Base-by-base conservation (phyloP, 2,888 invertebrate genomes). In the Ormyrus nitidulus region DNA sequence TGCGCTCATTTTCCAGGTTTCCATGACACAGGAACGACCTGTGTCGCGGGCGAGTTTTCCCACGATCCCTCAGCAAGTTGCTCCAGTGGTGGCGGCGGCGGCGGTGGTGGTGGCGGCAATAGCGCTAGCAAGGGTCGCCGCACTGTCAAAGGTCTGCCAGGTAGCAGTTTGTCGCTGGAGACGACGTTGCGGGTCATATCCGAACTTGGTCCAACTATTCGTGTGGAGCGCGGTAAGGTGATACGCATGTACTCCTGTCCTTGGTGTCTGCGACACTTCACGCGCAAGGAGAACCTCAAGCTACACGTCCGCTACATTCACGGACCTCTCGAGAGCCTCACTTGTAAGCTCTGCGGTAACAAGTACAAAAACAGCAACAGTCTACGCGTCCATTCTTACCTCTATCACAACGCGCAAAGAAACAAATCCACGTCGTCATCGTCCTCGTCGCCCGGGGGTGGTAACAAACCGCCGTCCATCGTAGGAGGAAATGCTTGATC, bases 241-340 rank as follows among this genome's bases (percentile, higher is more conserved):
- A 87, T 90, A 78, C 87, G 89, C 61, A 89, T 89, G 90, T 90
- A 89, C 77, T 89, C 90, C 44, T 90, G 90, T 80, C 90, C 90
- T 5, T 90, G 90, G 90, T 90, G 90, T 77, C 83, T 90, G 54
- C 87, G 90, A 46, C 90, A 90, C 58, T 90, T 90, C 53, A 90
- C 90, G 64, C 88, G 90, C 62, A 90, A 89, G 82, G 90, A 90
- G 83, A 95, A 95, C 89, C 91, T 95, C 86, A 95, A 95, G 89
- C 93, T 95, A 58, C 95, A 95, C 87, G 93, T 95, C 66, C 92
- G 94, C 49, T 95, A 95, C 89, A 94, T 94, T 86, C 95, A 95
- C 87, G 94, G 94, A 86, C 93, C 93, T 9, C 92, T 93, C 83
- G 93, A 94, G 86, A 94, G 93, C 82, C 91, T 95, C 77, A 93